Evolutionary conservation across 2,888 invertebrate genomes (phyloP).

Genomic region (Amblyteles armatorius): DNA sequence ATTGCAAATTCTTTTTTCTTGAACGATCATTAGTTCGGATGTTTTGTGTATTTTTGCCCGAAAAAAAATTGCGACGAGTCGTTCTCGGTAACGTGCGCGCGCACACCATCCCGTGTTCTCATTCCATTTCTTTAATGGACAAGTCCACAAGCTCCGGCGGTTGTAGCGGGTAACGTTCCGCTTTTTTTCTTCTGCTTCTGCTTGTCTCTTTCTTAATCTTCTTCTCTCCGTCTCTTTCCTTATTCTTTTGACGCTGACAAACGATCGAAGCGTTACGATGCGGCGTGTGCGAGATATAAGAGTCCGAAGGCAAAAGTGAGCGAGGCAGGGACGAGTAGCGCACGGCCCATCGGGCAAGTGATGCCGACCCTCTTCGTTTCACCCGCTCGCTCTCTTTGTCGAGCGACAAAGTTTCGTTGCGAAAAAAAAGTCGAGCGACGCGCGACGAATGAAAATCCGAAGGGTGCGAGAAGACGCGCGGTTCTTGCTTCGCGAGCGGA

Average conservation of each 20-base stretch:
- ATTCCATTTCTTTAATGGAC: constrained; percentile 40
- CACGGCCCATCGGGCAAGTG: constrained; percentile 4
- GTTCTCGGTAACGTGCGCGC: not conserved
- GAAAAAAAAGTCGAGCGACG: constrained; percentile 58
- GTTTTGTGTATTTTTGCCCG: not conserved
- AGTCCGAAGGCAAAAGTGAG: constrained; percentile 57
- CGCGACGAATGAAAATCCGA: constrained; percentile 65
- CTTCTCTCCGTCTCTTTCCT: constrained; percentile 45
- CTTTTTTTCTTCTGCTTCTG: constrained; percentile 54
- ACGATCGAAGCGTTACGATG: constrained; percentile 55
- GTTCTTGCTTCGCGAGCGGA: constrained; percentile 1
- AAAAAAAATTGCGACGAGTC: not conserved
- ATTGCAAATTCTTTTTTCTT: not conserved
- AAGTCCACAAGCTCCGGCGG: constrained; percentile 23
- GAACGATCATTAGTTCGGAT: not conserved
- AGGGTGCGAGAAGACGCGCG: constrained; percentile 57
- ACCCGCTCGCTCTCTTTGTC: constrained; percentile 23
- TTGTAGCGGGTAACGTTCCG: constrained; percentile 70
- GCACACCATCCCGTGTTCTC: not conserved
- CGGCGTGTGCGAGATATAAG: constrained; percentile 22
- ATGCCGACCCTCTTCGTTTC: not conserved
- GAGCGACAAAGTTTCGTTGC: constrained; percentile 47
- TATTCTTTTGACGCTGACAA: constrained; percentile 63
- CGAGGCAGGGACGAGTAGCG: constrained; percentile 33
- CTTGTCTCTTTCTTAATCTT: constrained; percentile 59